Conservation (phyloP, 2,113 vertebrate species). For the Sorex fumeus region DNA sequence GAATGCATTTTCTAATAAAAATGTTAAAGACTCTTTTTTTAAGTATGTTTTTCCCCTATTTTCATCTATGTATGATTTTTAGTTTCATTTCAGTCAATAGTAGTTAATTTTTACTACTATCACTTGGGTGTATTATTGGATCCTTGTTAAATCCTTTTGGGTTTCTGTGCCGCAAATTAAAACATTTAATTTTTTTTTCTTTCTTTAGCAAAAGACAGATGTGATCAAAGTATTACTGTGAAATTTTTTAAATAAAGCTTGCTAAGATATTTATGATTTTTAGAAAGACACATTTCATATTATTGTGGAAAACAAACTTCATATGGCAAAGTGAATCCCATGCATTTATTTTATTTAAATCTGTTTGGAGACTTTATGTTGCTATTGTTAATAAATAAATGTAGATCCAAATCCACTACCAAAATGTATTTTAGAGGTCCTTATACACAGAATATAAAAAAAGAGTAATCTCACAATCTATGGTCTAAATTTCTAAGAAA, state of each 20-base stretch:
- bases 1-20: not conserved
- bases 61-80: not conserved
- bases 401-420: not conserved
- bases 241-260: not conserved
- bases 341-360: not conserved
- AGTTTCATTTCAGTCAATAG: not conserved
- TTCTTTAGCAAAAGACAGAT: not conserved
- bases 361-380: not conserved
- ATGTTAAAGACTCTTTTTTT: not conserved
- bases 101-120: not conserved
- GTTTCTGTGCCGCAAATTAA: not conserved
- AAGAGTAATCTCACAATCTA: not conserved
- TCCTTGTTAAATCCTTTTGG: not conserved
- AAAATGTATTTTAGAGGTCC: not conserved
- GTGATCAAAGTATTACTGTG: not conserved
- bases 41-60: not conserved
- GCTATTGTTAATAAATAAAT: conserved; percentile 14
- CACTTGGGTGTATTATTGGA: not conserved
- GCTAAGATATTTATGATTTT: not conserved
- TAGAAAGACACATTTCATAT: not conserved
- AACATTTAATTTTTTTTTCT: not conserved
- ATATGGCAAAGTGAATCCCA: not conserved
- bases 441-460: not conserved
- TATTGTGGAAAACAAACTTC: conserved; percentile 14
- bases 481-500: not conserved